A percentile compares a stretch with the other conserved stretches of the same genome.
These are phyloP conservation scores for Lepus americanus DNA, from an alignment of 2,113 vertebrate species.

Conservation along the genomic window DNA sequence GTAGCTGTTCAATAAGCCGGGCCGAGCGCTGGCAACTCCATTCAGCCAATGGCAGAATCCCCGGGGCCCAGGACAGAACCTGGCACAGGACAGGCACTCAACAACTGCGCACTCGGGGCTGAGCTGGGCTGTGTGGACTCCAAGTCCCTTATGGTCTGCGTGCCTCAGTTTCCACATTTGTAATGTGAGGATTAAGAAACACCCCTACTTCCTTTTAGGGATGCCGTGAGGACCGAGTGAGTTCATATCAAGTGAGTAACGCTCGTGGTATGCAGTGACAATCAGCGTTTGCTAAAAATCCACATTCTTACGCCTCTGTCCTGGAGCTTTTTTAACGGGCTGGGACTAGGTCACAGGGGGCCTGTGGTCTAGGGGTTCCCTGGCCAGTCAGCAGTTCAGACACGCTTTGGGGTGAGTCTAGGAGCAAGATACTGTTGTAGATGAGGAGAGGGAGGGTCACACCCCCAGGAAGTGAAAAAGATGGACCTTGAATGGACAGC, in stretches of 20 bases:
- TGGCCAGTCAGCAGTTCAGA: not conserved
- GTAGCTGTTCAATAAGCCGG: not conserved
- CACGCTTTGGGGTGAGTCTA: not conserved
- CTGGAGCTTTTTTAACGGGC: not conserved
- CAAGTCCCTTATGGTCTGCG: not conserved
- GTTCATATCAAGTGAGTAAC: not conserved
- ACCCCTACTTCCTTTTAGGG: conserved; percentile 42
- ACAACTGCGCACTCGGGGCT: not conserved
- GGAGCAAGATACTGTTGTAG: not conserved
- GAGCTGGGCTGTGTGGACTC: not conserved
- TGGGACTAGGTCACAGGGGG: not conserved
- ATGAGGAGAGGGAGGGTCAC: not conserved
- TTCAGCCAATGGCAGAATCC: not conserved
- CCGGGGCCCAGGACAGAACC: too few relatives aligned
- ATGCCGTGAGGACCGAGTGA: not conserved
- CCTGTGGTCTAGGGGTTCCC: not conserved
- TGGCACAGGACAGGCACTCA: not conserved
- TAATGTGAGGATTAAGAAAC: not conserved
- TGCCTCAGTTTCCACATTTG: not conserved
- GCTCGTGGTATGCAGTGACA: not conserved
- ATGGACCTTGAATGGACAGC: not conserved
- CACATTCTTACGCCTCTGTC: not conserved
- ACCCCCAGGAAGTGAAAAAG: not conserved
- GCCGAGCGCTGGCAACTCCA: not conserved
- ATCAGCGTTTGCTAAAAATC: not conserved